Base-by-base conservation (phyloP, 1,140 invertebrate genomes). In the Oryctes rhinoceros region DNA sequence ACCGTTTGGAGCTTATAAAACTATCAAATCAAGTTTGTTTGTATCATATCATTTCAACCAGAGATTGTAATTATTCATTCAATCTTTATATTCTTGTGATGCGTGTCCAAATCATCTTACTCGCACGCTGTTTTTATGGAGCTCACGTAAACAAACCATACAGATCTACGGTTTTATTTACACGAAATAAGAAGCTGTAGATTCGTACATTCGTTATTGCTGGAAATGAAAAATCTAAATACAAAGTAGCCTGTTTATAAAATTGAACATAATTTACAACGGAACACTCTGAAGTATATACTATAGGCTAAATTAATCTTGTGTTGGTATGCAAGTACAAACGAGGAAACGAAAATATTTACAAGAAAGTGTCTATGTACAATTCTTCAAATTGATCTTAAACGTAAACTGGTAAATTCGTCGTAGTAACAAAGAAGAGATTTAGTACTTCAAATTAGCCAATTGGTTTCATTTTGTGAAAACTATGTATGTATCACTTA, bases 121-220 rank as follows among this genome's bases (percentile, higher is more conserved):
- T 59, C 15, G n/a, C 53, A n/a, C 18, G 5, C 18, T 13, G 53
- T 59, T 59, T 59, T 59, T 59, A 59, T 15, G 53, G 18, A 18
- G 53, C 53, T 59, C n/a, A 59, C 5, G 53, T 59, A 59, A 59
- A 59, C 53, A 59, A n/a, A 18, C 53, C n/a, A 59, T 59, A 59
- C 53, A n/a, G 13, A 59, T 15, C 53, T 10, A 59, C 53, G 1
- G 53, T 18, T 59, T 59, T 59, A 18, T 59, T 59, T 59, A 59
- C 53, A 59, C 53, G n/a, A 59, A 59, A 59, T 59, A 59, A 59
- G 15, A 59, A 59, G 53, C 53, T n/a, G 53, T 59, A 59, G n/a
- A 59, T 59, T 59, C 18, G 18, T 59, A 59, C 53, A 59, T 59
- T 59, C 53, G 53, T 59, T 59, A 59, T 59, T 59, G 53, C 53